Evolutionary conservation across 2,797 vertebrate species (phyloP).

Genomic region (Poecilia wingei): DNA sequence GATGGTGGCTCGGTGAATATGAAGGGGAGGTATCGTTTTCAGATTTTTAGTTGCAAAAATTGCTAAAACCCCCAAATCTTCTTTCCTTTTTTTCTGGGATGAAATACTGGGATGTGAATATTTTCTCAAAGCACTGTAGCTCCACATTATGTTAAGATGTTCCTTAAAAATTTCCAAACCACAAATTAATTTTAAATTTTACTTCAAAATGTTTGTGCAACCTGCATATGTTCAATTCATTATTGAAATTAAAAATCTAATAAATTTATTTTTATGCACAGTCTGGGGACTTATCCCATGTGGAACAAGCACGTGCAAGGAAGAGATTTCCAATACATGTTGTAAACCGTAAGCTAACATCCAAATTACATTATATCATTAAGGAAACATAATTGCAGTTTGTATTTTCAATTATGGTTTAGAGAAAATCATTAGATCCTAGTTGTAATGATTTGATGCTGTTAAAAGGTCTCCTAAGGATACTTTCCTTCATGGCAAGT

Average conservation of each 20-base stretch:
- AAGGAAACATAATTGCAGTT: conserved; percentile 49
- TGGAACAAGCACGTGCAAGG: not conserved
- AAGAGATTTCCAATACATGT: conserved; percentile 11
- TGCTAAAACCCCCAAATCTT: not conserved
- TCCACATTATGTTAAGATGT: conserved; percentile 6
- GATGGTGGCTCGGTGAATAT: not conserved
- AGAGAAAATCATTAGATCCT: conserved; percentile 49
- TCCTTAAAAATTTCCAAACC: not conserved
- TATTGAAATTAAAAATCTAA: conserved; percentile 38
- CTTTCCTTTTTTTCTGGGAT: too few species aligned
- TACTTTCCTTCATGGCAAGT: conserved; percentile 59
- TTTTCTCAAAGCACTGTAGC: not conserved
- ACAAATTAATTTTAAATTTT: not conserved
- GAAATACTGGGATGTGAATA: not conserved
- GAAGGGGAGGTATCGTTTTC: not conserved
- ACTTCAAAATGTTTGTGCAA: not conserved
- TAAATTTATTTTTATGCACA: conserved; percentile 25
- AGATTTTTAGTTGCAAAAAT: not conserved
- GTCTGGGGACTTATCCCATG: conserved; percentile 35
- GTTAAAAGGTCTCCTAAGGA: conserved; percentile 64
- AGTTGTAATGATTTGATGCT: conserved; percentile 60
- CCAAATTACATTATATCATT: conserved; percentile 57
- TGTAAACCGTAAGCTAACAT: conserved; percentile 26
- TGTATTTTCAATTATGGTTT: conserved; percentile 56
- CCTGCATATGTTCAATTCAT: not conserved